phyloP scores from a whole-genome alignment of 2,888 invertebrate genomes.

The Drosophila paramelanica region DNA sequence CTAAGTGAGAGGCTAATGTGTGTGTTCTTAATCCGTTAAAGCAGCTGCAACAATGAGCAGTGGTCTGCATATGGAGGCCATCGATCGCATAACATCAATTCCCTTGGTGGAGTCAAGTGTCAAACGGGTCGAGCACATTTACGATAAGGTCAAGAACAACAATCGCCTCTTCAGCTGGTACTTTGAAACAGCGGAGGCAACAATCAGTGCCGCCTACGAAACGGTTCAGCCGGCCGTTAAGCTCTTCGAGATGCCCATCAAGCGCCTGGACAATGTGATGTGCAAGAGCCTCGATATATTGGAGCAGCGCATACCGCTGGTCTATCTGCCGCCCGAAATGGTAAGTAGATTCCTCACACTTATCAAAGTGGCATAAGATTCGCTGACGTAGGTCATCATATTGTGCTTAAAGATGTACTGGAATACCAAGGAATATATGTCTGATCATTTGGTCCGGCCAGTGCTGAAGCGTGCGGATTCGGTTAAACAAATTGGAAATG shows the following conservation, averaged over 20 bases:
- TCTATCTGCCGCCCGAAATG: conserved; percentile 93
- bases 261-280: conserved; percentile 90
- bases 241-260: conserved; percentile 90
- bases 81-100: conserved; percentile 90
- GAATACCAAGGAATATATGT: conserved; percentile 92
- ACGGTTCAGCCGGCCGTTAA: conserved; percentile 91
- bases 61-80: conserved; percentile 88
- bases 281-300: conserved; percentile 94
- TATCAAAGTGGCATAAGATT: conserved; percentile 28
- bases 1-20: background rate
- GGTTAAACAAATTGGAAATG: conserved; percentile 91
- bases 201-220: conserved; percentile 90
- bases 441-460: conserved; percentile 88
- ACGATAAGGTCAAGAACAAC: conserved; percentile 90
- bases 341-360: conserved; percentile 86
- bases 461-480: conserved; percentile 93
- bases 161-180: conserved; percentile 92
- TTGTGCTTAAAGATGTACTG: conserved; percentile 89
- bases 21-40: conserved; percentile 16
- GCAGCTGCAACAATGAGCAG: conserved; percentile 73
- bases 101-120: conserved; percentile 93
- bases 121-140: conserved; percentile 90
- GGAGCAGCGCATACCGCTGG: conserved; percentile 93
- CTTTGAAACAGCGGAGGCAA: conserved; percentile 90
- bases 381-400: conserved; percentile 65